Conservation (phyloP, 2,888 invertebrate genomes). For the Callosobruchus maculatus region DNA sequence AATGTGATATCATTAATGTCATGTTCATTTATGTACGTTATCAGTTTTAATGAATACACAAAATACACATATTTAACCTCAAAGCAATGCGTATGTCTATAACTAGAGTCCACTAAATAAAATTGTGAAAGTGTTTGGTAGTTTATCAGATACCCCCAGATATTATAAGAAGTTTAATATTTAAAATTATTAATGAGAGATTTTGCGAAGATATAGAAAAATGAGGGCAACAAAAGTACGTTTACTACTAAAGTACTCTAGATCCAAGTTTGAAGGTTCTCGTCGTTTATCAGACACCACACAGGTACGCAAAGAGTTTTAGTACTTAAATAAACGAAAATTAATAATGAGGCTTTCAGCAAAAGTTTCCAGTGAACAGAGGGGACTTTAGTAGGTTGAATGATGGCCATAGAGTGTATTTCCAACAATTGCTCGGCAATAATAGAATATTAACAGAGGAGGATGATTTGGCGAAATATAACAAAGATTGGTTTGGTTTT, state of each 20-base stretch:
- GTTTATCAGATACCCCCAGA: too few species aligned
- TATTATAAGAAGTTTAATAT: too few species aligned
- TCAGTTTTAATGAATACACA: background rate
- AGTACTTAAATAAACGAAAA: background rate
- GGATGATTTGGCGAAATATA: constrained; percentile 74
- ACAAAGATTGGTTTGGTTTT: constrained; percentile 70
- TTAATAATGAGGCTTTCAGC: background rate
- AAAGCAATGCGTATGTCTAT: background rate
- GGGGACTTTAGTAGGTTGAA: background rate
- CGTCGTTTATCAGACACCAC: background rate
- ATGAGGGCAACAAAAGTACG: background rate
- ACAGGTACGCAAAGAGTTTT: background rate
- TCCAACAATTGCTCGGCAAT: constrained; percentile 60
- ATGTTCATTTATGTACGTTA: background rate
- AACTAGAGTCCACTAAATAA: too few species aligned
- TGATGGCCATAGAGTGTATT: constrained; percentile 44
- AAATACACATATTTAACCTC: background rate
- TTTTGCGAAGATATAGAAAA: too few species aligned
- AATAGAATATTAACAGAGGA: constrained; percentile 66
- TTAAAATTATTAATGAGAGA: too few species aligned
- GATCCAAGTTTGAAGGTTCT: background rate
- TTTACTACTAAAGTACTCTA: background rate
- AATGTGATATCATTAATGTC: background rate
- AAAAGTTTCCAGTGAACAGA: background rate
- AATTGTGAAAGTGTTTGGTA: too few species aligned